phyloP scores from a whole-genome alignment of 2,888 invertebrate genomes.

The Platerodrilus igneus region DNA sequence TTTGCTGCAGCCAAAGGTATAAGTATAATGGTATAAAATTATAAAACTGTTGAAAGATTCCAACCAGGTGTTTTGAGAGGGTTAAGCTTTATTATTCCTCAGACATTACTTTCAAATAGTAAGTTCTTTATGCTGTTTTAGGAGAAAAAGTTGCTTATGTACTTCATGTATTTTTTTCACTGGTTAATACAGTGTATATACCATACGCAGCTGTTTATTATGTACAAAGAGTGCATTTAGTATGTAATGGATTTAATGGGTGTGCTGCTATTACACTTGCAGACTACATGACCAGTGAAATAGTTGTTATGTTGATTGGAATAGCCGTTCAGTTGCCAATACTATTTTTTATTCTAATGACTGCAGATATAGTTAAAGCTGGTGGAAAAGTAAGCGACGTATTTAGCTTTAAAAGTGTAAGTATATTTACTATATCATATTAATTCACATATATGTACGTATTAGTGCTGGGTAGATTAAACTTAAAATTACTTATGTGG shows the following conservation, averaged over 20 bases:
- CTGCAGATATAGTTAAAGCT: conserved; percentile 65
- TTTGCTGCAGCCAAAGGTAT: too few relatives aligned
- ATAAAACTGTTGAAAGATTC: too few relatives aligned
- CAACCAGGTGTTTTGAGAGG: too few relatives aligned
- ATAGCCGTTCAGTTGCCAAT: conserved; percentile 65
- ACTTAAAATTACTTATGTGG: too few relatives aligned
- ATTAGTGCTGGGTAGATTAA: too few relatives aligned
- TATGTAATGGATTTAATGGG: conserved; percentile 64
- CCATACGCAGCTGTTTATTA: conserved; percentile 80
- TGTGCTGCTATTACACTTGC: conserved; percentile 61
- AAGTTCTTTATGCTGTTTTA: conserved; percentile 41
- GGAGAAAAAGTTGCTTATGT: conserved; percentile 64
- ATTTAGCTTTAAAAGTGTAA: conserved; percentile 49
- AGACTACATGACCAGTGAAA: conserved; percentile 68
- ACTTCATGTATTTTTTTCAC: conserved; percentile 67
- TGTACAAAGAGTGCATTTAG: conserved; percentile 70
- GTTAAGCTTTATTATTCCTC: not conserved
- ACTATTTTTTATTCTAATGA: conserved; percentile 59
- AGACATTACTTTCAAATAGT: not conserved
- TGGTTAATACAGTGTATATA: conserved; percentile 74
- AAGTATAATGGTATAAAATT: too few relatives aligned
- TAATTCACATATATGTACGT: too few relatives aligned
- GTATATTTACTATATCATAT: conserved; percentile 17
- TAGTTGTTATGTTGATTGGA: conserved; percentile 62
- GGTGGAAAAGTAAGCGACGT: conserved; percentile 56